Conservation (phyloP, 2,797 vertebrate genomes). For the Streptopelia turtur region DNA sequence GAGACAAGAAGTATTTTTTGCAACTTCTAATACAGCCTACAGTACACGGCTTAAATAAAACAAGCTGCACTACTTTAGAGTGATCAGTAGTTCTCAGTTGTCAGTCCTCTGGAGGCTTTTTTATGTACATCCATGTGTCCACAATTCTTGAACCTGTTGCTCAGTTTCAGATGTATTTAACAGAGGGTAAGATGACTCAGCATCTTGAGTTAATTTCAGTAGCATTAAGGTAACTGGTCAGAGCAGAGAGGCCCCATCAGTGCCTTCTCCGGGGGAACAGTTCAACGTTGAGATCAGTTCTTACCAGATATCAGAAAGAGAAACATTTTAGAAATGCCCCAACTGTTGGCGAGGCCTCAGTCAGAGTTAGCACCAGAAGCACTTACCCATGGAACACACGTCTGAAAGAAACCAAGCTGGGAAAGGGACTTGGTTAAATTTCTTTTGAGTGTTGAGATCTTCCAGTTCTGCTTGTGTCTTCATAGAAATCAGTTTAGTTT, state of each 20-base stretch:
- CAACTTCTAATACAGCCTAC: not conserved
- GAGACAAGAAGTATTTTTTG: not conserved
- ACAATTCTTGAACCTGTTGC: not conserved
- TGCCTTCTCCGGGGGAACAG: not conserved
- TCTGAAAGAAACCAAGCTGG: not conserved
- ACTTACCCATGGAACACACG: rapidly evolving
- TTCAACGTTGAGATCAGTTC: not conserved
- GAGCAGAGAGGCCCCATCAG: not conserved
- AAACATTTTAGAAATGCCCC: not conserved
- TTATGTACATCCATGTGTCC: rapidly evolving
- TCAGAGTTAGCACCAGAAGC: not conserved
- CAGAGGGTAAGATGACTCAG: not conserved
- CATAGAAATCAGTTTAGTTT: not conserved
- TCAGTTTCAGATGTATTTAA: not conserved
- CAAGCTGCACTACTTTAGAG: not conserved
- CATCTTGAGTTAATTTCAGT: not conserved
- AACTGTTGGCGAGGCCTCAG: not conserved
- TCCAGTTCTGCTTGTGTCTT: not conserved
- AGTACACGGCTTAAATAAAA: not conserved
- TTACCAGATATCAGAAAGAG: not conserved
- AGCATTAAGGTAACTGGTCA: not conserved
- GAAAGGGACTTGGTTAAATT: not conserved
- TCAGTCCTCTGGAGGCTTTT: not conserved
- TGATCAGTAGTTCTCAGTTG: not conserved
- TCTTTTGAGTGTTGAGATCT: not conserved